Conservation (phyloP, 1,140 invertebrate genomes). For the Lordiphosa collinella region DNA sequence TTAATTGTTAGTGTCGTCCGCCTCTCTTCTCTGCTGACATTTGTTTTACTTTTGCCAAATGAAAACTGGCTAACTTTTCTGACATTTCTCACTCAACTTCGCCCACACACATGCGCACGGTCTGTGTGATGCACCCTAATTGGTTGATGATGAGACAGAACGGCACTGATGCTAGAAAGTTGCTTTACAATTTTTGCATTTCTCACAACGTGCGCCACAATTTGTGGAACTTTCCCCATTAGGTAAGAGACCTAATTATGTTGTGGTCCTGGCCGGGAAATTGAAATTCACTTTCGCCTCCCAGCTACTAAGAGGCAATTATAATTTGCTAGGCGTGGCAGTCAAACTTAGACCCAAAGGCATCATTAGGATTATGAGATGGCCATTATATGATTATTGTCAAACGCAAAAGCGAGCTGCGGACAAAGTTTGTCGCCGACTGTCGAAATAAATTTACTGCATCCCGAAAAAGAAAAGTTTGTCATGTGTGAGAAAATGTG, state of each 20-base stretch:
- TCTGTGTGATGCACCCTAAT: constrained; percentile 19
- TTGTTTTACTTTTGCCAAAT: constrained; percentile 13
- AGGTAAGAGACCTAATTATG: constrained; percentile 17
- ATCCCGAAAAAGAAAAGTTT: constrained; percentile 16
- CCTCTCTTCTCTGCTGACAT: not conserved
- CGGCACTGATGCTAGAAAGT: not conserved
- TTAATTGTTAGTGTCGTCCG: constrained; percentile 8
- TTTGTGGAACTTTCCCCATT: constrained; percentile 27
- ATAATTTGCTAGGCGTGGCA: constrained; percentile 21
- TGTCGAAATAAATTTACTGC: constrained; percentile 23
- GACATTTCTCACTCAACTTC: not conserved
- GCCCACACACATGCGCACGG: not conserved
- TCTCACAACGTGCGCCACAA: constrained; percentile 9
- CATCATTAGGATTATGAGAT: constrained; percentile 52
- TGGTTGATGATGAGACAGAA: constrained; percentile 27
- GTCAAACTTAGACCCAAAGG: constrained; percentile 21
- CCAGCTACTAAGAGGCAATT: constrained; percentile 9
- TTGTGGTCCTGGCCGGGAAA: constrained; percentile 12
- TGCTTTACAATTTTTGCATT: constrained; percentile 7
- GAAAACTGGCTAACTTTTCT: constrained; percentile 1
- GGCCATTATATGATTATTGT: constrained; percentile 56
- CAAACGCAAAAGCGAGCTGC: constrained; percentile 9
- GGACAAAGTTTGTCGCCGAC: constrained; percentile 30
- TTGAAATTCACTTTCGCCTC: constrained; percentile 28
- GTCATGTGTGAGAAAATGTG: constrained; percentile 3